Evolutionary conservation across 2,888 invertebrate genomes (phyloP), one percentile per base, ranked within the genome.

Genomic region (Ormyrus pomaceus): DNA sequence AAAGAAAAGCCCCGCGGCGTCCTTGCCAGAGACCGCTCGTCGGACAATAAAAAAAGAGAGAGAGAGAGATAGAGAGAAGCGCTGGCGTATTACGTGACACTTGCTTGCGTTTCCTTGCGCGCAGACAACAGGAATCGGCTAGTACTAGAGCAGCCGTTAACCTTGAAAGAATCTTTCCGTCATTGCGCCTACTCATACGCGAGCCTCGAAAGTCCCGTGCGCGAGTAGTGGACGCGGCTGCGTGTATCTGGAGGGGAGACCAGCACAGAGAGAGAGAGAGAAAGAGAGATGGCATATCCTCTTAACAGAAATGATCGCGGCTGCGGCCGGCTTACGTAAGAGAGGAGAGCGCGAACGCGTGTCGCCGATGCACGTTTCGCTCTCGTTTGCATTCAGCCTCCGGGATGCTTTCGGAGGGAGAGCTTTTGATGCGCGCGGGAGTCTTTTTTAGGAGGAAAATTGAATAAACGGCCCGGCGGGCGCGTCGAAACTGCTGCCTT

Each of bases 151-250:
- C 64, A 69, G 56, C 73, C 45, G 48, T 7, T 74, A 74, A 74
- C 74, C 74, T 74, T 74, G 74, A 59, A 74, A 59, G 66, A 74
- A 66, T 66, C 74, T 74, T 74, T 59, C 66, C 74, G 74, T 66
- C 74, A 66, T 66, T 66, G 74, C 66, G 51, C 74, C 19, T 51
- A 51, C n/a, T 10, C 10, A n/a, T 69, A 19, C 61, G 13, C 59
- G 19, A 19, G 59, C 61, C 46, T 62, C 62, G 72, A 72, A 72
- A 72, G 72, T 59, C 61, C 71, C 68, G 55, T 68, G 55, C 53
- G 19, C 19, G 19, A 19, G 19, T 19, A 19, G 19, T 19, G 19
- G 19, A 19, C 19, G 19, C 19, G 19, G 19, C 19, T 19, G 1
- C 1, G 19, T 1, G 19, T 19, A 19, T 19, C 19, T n/a, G 48